A percentile compares a stretch with the other conserved stretches of the same genome.
phyloP scores from a whole-genome alignment of 2,113 vertebrate genomes.

The Blennius ocellaris region DNA sequence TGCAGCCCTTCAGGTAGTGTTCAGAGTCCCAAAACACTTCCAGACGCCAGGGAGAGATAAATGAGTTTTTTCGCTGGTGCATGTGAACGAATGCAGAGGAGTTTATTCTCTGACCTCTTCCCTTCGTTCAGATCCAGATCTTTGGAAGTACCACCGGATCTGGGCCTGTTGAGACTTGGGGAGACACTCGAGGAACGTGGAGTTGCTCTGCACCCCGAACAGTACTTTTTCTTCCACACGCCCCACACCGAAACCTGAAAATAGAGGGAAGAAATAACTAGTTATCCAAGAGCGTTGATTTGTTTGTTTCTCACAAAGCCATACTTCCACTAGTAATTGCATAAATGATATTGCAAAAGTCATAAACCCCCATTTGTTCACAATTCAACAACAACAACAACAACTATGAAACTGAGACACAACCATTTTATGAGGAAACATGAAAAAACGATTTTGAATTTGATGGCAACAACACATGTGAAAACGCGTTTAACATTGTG shows the following conservation, averaged over 20 bases:
- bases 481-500: too few species aligned
- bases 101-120: constrained; percentile 89
- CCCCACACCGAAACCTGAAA: constrained; percentile 52
- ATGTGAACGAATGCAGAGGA: not conserved
- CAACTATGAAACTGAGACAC: too few species aligned
- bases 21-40: constrained; percentile 11
- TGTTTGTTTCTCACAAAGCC: not conserved
- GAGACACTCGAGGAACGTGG: constrained; percentile 96
- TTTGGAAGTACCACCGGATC: constrained; percentile 93
- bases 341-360: not conserved
- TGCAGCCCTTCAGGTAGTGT: not conserved
- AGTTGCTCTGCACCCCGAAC: constrained; percentile 96
- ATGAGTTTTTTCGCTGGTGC: too few species aligned
- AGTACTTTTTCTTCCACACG: constrained; percentile 91
- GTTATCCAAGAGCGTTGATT: constrained; percentile 1
- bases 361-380: not conserved
- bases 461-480: too few species aligned
- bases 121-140: constrained; percentile 87
- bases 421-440: too few species aligned
- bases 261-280: not conserved
- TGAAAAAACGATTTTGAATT: too few species aligned
- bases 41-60: not conserved
- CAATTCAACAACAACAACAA: too few species aligned
- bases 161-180: constrained; percentile 96
- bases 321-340: not conserved